phyloP scores from a whole-genome alignment of 2,888 invertebrate genomes.

The Zygothrica quintamaculata region DNA sequence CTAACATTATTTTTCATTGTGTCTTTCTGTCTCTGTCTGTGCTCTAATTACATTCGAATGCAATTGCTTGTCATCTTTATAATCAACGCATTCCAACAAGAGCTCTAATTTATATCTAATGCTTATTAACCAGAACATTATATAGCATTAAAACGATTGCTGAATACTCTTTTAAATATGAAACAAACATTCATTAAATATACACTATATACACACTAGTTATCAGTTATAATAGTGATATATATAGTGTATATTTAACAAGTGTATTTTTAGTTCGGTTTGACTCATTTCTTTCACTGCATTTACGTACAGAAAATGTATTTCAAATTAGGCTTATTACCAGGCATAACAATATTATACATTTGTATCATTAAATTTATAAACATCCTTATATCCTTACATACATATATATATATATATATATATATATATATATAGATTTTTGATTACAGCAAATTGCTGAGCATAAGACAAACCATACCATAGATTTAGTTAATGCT shows the following conservation, averaged over 20 bases:
- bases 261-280: slow-evolving; percentile 16
- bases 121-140: slow-evolving; percentile 40
- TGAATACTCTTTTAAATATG: neutral
- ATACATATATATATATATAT: neutral
- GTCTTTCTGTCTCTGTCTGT: no score
- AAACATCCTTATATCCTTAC: neutral
- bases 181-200: no score
- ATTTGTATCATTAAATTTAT: slow-evolving; percentile 13
- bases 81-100: slow-evolving; percentile 33
- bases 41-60: slow-evolving; percentile 59
- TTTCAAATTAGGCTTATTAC: slow-evolving; percentile 59
- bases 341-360: slow-evolving; percentile 41
- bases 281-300: neutral
- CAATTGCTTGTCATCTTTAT: slow-evolving; percentile 44
- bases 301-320: slow-evolving; percentile 40
- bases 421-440: neutral
- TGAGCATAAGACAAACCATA: slow-evolving; percentile 25
- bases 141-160: slow-evolving; percentile 1
- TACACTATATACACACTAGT: neutral
- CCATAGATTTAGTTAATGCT: slow-evolving; percentile 21
- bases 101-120: slow-evolving; percentile 50
- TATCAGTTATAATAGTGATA: neutral
- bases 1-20: neutral
- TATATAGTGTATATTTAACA: neutral
- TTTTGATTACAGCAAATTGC: slow-evolving; percentile 30